phyloP scores from a whole-genome alignment of 2,888 invertebrate genomes.

The Oscheius sp. region DNA sequence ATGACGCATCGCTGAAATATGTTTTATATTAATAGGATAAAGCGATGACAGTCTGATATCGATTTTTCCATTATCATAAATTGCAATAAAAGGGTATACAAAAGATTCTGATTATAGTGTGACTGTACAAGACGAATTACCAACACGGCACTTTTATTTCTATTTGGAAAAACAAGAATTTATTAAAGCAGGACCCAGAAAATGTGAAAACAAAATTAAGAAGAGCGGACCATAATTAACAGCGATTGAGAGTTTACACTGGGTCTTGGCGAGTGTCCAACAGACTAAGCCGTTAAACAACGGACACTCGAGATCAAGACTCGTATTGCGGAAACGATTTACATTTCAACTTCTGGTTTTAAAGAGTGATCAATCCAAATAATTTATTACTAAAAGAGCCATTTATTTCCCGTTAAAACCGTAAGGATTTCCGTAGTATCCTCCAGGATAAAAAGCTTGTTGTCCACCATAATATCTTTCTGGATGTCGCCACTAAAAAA shows the following conservation, averaged over 20 bases:
- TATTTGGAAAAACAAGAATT: not conserved
- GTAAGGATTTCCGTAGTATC: slow-evolving; percentile 7
- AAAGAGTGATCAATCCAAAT: not conserved
- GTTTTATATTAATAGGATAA: not conserved
- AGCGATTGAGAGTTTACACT: slow-evolving; percentile 21
- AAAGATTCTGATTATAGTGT: not conserved
- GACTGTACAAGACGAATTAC: not conserved
- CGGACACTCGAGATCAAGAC: slow-evolving; percentile 16
- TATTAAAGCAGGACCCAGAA: no score
- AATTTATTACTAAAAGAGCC: not conserved
- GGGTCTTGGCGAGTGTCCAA: slow-evolving; percentile 20
- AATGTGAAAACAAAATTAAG: no score
- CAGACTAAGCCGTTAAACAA: slow-evolving; percentile 21
- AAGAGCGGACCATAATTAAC: slow-evolving; percentile 17
- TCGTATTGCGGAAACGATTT: not conserved
- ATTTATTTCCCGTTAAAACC: slow-evolving; percentile 10
- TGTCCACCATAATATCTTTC: slow-evolving; percentile 11
- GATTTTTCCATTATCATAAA: no score
- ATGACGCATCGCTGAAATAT: not conserved
- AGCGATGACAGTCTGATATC: no score
- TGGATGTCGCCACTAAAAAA: slow-evolving; percentile 15
- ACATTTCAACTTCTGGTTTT: not conserved
- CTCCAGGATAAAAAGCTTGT: slow-evolving; percentile 4
- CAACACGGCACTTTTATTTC: not conserved
- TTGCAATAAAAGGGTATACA: no score